phyloP scores from a whole-genome alignment of 2,113 vertebrate genomes.

The Phyllostomus discolor region DNA sequence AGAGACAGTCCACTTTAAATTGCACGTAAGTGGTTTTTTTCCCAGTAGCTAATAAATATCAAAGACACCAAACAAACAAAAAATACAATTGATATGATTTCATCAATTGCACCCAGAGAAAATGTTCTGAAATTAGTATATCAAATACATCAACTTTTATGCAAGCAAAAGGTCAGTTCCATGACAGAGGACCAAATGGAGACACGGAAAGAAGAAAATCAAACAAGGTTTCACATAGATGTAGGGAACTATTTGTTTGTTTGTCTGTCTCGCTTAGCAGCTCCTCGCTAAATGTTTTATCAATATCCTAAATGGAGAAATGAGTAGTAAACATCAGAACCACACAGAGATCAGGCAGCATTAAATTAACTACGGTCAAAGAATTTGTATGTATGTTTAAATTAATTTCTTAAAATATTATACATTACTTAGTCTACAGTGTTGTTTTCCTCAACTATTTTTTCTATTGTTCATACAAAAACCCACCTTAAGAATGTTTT shows the following conservation, averaged over 20 bases:
- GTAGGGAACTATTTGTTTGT: not conserved
- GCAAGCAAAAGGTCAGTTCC: not conserved
- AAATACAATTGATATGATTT: not conserved
- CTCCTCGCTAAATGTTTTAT: not conserved
- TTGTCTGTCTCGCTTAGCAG: not conserved
- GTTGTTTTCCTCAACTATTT: not conserved
- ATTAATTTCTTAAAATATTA: not conserved
- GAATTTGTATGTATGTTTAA: not conserved
- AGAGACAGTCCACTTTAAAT: not conserved
- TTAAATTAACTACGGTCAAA: not conserved
- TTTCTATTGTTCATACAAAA: not conserved
- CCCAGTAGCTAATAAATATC: not conserved
- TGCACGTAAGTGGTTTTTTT: not conserved
- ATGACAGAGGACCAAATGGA: not conserved
- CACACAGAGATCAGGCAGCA: not conserved
- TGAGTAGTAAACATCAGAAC: not conserved
- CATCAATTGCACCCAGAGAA: not conserved
- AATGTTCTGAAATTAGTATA: not conserved
- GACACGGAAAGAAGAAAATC: not conserved
- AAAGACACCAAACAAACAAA: not conserved
- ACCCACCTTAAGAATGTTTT: not conserved
- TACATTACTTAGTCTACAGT: not conserved
- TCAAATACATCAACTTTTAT: not conserved
- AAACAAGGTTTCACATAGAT: not conserved
- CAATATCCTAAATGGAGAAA: not conserved